Evolutionary conservation across 2,888 invertebrate species (phyloP), one percentile per base, ranked within the genome.

Genomic region (Drosophila macrospina): DNA sequence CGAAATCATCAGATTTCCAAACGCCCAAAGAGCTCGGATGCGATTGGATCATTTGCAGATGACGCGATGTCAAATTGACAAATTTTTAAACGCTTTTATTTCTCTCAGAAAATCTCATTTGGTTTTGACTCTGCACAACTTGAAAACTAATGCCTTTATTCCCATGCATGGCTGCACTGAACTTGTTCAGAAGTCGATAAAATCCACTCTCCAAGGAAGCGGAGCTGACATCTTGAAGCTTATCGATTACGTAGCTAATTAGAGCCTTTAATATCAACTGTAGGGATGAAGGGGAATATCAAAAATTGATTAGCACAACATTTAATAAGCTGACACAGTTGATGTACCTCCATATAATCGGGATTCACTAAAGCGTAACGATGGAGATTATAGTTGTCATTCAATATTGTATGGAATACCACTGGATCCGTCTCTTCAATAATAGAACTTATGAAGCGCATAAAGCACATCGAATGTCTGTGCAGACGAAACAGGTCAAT

Each of bases 361-460:
- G 16, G 15, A 0, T 51, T 42, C 1, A 87, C 72, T 5, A 16
- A 37, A 44, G 74, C 30, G 5, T 32, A 60, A 8, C 16, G 67
- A 59, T 80, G 83, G 4, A 20, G 26, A 0, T n/a, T n/a, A 5
- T 52, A 62, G 7, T 69, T 69, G 2, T 80, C 78, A 13, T 13
- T 51, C 5, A 80, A 8, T 48, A 86, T 61, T 11, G 30, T n/a
- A 57, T 90, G 72, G 24, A 87, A 73, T 32, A 69, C 26, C 0
- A 56, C 44, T 3, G 69, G 36, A 69, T 88, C 79, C 13, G 69
- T 69, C 5, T 90, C 74, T 5, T 88, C 82, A 39, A 91, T 91
- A 4, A 90, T 37, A 4, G 34, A 47, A 3, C 79, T 76, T 16
- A 88, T 34, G 10, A 74, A 60, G 1, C 69, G 44, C 55, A 91